phyloP scores from a whole-genome alignment of 1,140 invertebrate species.

The Brachionus koreanus region DNA sequence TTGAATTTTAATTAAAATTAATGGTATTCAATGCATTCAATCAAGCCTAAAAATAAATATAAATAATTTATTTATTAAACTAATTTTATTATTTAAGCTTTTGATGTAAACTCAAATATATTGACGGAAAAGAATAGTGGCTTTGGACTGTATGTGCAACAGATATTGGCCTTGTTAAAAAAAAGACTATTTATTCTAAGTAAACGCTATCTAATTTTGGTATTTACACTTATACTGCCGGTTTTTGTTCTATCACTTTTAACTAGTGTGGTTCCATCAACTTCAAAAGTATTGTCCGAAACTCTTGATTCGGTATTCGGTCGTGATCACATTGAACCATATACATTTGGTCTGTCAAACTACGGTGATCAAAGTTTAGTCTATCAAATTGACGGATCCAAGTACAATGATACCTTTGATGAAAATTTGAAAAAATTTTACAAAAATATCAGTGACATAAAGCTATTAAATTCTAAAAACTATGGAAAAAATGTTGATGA shows the following conservation, averaged over 20 bases:
- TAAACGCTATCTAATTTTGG: not conserved
- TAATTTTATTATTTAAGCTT: conserved; percentile 1
- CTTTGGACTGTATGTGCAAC: not conserved
- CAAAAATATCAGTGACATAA: not conserved
- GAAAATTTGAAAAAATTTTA: conserved; percentile 1
- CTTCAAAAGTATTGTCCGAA: not conserved
- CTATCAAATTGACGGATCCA: not conserved
- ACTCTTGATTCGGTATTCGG: not conserved
- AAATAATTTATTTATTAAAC: not conserved
- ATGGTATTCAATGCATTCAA: too few species aligned
- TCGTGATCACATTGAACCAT: not conserved
- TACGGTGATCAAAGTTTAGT: conserved; percentile 6
- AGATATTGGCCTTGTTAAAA: not conserved
- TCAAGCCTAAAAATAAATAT: not conserved
- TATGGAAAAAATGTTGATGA: not conserved
- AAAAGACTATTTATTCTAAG: not conserved
- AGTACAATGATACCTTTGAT: not conserved
- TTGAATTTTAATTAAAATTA: too few species aligned
- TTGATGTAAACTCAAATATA: not conserved
- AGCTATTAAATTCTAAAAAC: not conserved
- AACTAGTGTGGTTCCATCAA: not conserved
- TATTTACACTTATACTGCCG: not conserved
- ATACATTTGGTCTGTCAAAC: not conserved
- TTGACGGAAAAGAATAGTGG: not conserved
- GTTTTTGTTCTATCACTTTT: not conserved